Evolutionary conservation across 2,797 vertebrate species (phyloP).

Genomic region (Cynopterus sphinx): DNA sequence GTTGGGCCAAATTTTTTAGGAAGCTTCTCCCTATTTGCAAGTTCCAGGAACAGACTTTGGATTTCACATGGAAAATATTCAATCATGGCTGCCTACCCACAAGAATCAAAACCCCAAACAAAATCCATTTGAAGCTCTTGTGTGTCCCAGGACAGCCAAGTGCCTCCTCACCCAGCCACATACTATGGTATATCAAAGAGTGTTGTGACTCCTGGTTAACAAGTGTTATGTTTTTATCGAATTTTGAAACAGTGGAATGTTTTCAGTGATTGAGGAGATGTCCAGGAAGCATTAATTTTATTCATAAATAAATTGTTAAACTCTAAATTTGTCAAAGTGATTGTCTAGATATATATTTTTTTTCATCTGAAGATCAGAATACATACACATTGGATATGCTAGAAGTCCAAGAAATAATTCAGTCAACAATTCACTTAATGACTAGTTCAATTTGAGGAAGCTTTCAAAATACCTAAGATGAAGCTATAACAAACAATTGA

Average conservation of each 20-base stretch:
- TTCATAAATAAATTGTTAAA: neutral
- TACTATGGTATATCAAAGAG: neutral
- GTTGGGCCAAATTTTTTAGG: neutral
- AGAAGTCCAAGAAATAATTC: neutral
- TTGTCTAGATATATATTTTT: neutral
- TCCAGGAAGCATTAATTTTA: neutral
- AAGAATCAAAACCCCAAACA: neutral
- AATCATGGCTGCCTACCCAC: neutral
- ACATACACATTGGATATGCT: neutral
- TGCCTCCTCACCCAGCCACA: neutral
- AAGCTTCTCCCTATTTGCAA: neutral
- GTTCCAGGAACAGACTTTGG: neutral
- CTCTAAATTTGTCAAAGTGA: neutral
- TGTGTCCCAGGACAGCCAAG: neutral
- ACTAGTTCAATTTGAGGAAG: neutral
- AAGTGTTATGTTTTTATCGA: slow-evolving; percentile 8
- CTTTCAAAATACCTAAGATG: neutral
- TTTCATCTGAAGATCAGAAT: neutral
- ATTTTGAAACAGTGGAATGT: neutral
- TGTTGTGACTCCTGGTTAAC: neutral
- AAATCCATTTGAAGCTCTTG: neutral
- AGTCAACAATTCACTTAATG: neutral
- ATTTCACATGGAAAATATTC: slow-evolving; percentile 46
- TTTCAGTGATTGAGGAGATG: neutral
- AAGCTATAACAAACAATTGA: neutral